Evolutionary conservation across 2,797 vertebrate genomes (phyloP), one percentile per base, ranked within the genome.

Genomic region (Anguilla megastoma): DNA sequence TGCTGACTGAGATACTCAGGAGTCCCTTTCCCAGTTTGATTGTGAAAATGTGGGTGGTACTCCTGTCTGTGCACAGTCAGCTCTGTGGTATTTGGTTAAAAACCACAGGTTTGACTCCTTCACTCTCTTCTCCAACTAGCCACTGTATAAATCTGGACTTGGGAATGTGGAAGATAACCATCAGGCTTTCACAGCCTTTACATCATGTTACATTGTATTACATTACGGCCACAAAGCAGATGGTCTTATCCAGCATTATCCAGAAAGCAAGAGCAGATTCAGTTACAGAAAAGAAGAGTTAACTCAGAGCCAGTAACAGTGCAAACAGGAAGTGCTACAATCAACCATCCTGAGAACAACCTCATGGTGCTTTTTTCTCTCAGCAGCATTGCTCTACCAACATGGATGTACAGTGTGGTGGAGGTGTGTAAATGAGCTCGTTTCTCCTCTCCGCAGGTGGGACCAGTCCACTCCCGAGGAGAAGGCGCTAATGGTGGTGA

Each of bases 401-500:
- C 71, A 16, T 16, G 16, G 9, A 33, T 30, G 71, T 12, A 30
- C 14, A 14, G 30, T 36, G 30, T 0, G 71, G 27, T 14, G 71
- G 30, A 76, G 2, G 30, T 50, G 79, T n/a, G 41, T 82, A 24
- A 82, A 48, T 50, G 2, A 24, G 45, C 9, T 24, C 4, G 36
- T 12, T 50, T 45, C 52, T 88, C 45, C n/a, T 33, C 6, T 80
- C 16, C 0, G 21, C 60, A 99, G 98, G 52, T 91, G 94, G 27
- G 95, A 96, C 14, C 90, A 0, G 66, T 93, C 94, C 48, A 92
- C 95, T 14, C 95, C 96, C 16, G 95, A 96, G 85, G 96, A 98
- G 91, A 99, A 98, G 93, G 98, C 98, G 30, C 92, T 99, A 87
- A 98, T 99, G 97, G 96, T 99, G 91, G 96, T 99, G 79, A 99